phyloP scores from a whole-genome alignment of 2,888 invertebrate genomes.

The Acanthosoma haemorrhoidale region DNA sequence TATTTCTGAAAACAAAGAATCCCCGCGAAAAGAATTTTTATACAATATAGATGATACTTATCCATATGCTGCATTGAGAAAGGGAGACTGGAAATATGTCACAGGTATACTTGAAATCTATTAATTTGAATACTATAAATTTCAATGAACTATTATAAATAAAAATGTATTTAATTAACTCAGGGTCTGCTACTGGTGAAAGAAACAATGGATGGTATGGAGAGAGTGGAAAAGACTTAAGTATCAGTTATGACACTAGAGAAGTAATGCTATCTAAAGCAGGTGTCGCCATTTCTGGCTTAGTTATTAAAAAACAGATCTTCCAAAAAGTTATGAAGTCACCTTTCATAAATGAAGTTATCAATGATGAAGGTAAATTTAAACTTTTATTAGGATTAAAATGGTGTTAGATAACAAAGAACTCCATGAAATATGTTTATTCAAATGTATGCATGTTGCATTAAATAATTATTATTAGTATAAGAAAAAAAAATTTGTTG shows the following conservation, averaged over 20 bases:
- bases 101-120: slow-evolving; percentile 41
- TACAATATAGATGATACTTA: slow-evolving; percentile 81
- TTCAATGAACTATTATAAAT: background rate
- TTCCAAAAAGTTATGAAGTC: slow-evolving; percentile 31
- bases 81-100: slow-evolving; percentile 48
- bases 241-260: slow-evolving; percentile 47
- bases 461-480: background rate
- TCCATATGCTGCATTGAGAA: slow-evolving; percentile 45
- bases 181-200: slow-evolving; percentile 36
- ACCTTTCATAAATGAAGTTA: background rate
- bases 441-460: no score
- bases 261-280: slow-evolving; percentile 49
- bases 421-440: no score
- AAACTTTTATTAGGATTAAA: background rate
- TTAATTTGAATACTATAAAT: background rate
- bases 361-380: slow-evolving; percentile 6
- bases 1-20: slow-evolving; percentile 46
- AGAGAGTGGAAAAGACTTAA: slow-evolving; percentile 45
- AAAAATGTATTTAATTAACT: background rate
- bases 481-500: background rate
- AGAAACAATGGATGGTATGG: slow-evolving; percentile 49
- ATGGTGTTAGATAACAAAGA: no score
- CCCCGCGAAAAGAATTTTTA: slow-evolving; percentile 54
- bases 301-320: slow-evolving; percentile 50
- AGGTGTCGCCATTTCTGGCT: slow-evolving; percentile 49